A percentile compares a stretch with the other conserved stretches of the same genome.
phyloP scores from a whole-genome alignment of 2,113 vertebrate genomes.

The Caloenas nicobarica region DNA sequence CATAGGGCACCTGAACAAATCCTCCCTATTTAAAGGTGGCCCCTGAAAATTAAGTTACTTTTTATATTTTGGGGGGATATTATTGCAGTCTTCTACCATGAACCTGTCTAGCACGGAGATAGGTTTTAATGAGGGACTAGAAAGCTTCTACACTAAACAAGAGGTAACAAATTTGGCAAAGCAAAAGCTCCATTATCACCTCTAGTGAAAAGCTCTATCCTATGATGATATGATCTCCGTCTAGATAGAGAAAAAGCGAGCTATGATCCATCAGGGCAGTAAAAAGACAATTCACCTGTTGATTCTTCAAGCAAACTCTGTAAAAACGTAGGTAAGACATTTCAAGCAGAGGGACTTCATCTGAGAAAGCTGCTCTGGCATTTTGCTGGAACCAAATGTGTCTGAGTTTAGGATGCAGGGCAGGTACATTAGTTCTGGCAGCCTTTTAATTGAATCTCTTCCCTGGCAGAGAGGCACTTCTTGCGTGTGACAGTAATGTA shows the following conservation, averaged over 20 bases:
- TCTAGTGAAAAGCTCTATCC: neutral
- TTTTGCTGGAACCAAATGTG: neutral
- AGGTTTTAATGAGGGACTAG: neutral
- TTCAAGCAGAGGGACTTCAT: neutral
- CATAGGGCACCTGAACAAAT: neutral
- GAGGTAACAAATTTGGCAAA: neutral
- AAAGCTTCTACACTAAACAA: neutral
- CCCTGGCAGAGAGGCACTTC: slow-evolving; percentile 23
- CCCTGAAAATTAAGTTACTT: neutral
- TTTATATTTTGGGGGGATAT: neutral
- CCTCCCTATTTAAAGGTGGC: neutral
- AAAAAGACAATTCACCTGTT: neutral
- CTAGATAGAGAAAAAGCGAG: neutral
- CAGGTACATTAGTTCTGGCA: slow-evolving; percentile 23
- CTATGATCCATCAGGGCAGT: neutral
- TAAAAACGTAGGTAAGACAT: neutral
- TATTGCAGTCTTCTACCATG: neutral
- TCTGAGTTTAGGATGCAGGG: neutral
- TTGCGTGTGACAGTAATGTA: slow-evolving; percentile 5
- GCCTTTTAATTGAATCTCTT: slow-evolving; percentile 20
- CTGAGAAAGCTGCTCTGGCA: neutral
- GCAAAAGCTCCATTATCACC: neutral
- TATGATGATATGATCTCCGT: neutral
- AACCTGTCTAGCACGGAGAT: neutral
- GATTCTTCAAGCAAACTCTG: neutral